Evolutionary conservation across 2,113 vertebrate genomes (phyloP), one percentile per base, ranked within the genome.

Genomic region (Gavia stellata): DNA sequence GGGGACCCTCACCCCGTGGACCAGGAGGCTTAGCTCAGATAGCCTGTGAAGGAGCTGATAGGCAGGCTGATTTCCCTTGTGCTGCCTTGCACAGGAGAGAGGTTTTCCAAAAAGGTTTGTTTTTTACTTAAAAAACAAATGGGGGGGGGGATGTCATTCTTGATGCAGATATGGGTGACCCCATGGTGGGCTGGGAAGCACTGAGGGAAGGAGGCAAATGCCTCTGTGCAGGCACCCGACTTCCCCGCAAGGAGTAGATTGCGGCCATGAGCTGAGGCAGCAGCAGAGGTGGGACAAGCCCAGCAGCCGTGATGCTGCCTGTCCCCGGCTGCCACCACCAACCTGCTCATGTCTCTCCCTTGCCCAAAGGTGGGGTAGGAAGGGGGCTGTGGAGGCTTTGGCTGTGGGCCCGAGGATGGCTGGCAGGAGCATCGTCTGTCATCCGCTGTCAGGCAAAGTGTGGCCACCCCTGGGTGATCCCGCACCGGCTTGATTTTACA

Each of bases 1-100:
- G 42, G 50, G 23, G 34, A 80, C 81, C 47, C 23, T 94, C 38
- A 36, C 20, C 36, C 45, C 2, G 0, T n/a, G 65, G 94, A 55
- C 80, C 50, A 17, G 21, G 52, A 34, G 16, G n/a, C 66, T 90
- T 92, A 88, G 62, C 79, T 96, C 67, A 52, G 88, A 93, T 73
- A 75, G 88, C 62, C 94, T 93, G 90, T 5, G 12, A 96, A 95
- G 88, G 86, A 95, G 92, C 88, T 40, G 93, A 77, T 18, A 92
- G 77, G 50, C 71, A 81, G 53, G 42, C 77, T 44, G 79, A 66
- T 56, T 52, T 65, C 79, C 56, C 58, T 56, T 83, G n/a, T 31
- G 28, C 31, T 90, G 49, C 75, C 62, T 80, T 44, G 53, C n/a
- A n/a, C 1, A 3, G 44, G 23, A 65, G 53, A 73, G 23, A 84